Percentiles rank a stretch among this genome's conserved stretches.
phyloP scores from a whole-genome alignment of 1,140 invertebrate species.

The Wasmannia auropunctata region DNA sequence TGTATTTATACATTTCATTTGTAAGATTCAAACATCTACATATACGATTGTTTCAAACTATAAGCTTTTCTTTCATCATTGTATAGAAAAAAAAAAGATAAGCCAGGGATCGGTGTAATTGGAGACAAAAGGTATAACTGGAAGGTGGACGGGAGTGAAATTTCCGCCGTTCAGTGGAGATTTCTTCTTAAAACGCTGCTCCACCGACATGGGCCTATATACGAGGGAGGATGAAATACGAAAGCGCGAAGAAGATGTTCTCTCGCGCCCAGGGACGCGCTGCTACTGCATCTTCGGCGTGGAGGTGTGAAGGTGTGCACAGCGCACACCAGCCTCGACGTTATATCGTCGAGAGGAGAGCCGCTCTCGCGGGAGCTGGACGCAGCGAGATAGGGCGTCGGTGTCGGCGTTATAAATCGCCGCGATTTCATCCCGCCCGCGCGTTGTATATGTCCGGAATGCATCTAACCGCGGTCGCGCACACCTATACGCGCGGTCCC shows the following conservation, averaged over 20 bases:
- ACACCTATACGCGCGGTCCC: neutral
- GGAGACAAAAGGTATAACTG: neutral
- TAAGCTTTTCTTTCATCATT: neutral
- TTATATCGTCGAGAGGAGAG: slow-evolving; percentile 45
- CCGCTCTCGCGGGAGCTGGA: slow-evolving; percentile 45
- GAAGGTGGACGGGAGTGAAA: neutral
- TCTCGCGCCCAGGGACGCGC: neutral
- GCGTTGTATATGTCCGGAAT: slow-evolving; percentile 49
- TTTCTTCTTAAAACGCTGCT: neutral
- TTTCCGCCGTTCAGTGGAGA: neutral
- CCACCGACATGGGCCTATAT: neutral
- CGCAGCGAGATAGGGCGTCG: slow-evolving; percentile 55
- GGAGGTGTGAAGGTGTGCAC: neutral
- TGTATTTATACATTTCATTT: neutral
- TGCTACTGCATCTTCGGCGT: neutral
- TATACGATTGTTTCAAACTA: neutral
- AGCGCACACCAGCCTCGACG: neutral
- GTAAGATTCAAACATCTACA: neutral
- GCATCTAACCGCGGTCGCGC: slow-evolving; percentile 44
- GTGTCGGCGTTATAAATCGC: slow-evolving; percentile 63
- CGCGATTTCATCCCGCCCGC: slow-evolving; percentile 56
- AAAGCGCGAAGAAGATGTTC: slow-evolving; percentile 30
- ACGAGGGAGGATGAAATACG: neutral
- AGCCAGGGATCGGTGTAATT: neutral
- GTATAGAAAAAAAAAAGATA: neutral